Conservation (phyloP, 2,797 vertebrate genomes). For the Sparus aurata region DNA sequence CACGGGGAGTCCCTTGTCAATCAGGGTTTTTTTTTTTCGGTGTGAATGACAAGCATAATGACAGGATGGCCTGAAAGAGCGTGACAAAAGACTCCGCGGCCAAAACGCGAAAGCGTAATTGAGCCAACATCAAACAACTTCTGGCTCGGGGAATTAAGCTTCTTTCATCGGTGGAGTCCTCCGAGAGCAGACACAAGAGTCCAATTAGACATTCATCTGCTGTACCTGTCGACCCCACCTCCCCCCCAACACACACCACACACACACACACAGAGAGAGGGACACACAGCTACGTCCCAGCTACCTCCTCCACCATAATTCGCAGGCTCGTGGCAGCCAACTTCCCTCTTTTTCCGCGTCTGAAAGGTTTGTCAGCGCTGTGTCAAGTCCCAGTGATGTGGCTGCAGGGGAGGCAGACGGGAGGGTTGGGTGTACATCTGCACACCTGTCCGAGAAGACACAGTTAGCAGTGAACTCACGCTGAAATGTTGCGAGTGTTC, state of each 20-base stretch:
- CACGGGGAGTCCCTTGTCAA: conserved; percentile 63
- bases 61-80: conserved; percentile 46
- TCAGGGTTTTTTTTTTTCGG: conserved; percentile 28
- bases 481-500: neutral
- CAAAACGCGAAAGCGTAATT: conserved; percentile 33
- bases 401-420: conserved; percentile 23
- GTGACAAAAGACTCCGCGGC: conserved; percentile 43
- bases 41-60: conserved; percentile 59
- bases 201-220: conserved; percentile 60
- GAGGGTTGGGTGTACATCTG: conserved; percentile 17
- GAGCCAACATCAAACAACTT: conserved; percentile 33
- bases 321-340: conserved; percentile 37
- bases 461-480: conserved; percentile 14
- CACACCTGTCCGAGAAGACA: conserved; percentile 49
- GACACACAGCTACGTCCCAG: conserved; percentile 12
- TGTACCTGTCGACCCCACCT: conserved; percentile 43
- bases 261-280: conserved; percentile 12
- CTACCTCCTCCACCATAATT: conserved; percentile 22
- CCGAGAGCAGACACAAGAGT: conserved; percentile 29
- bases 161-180: conserved; percentile 23
- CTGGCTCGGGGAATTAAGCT: conserved; percentile 15
- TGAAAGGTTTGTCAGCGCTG: conserved; percentile 44
- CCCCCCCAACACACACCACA: conserved; percentile 24
- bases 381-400: conserved; percentile 41
- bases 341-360: conserved; percentile 44